Evolutionary conservation across 2,888 invertebrate genomes (phyloP), one percentile per base, ranked within the genome.

Genomic region (Agrotis ipsilon): DNA sequence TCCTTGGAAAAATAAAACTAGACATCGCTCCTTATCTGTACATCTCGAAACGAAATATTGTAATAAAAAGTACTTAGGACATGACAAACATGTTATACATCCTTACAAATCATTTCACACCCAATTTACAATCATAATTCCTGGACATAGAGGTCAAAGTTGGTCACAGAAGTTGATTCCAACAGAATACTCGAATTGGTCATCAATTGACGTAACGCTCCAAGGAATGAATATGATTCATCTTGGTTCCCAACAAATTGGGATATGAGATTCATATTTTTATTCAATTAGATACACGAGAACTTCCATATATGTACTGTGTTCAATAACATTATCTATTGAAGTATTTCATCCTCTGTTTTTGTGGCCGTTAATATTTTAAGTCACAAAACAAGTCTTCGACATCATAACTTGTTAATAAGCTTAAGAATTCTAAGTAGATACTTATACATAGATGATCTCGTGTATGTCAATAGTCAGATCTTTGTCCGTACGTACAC

Each of bases 401-500:
- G 72, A 86, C 85, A 85, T 87, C 86, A 88, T 87, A 87, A 87
- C 86, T 90, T 86, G 88, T 90, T 92, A 90, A 92, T 92, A 92
- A 92, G 89, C 89, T 89, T 88, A 88, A 88, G 88, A 88, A 90
- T 91, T 89, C 87, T 89, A 91, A 87, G 87, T 87, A 89, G 89
- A 89, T 90, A 87, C 84, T 87, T 90, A 85, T 86, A 86, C 81
- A 86, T 83, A 85, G 85, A 85, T 85, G 81, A 87, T 86, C 88
- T 88, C 85, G 88, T 88, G 88, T 89, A 87, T 93, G 92, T 93
- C 92, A 93, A 92, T 93, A 92, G 90, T 90, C 87, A 90, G 91
- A 92, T 93, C 92, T 93, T 92, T 91, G 93, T 92, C 89, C 89
- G 91, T 91, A 90, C 90, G 89, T 94, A 94, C 92, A 92, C 92